Evolutionary conservation across 2,797 vertebrate species (phyloP).

Genomic region (Philypnodon macrostomus): DNA sequence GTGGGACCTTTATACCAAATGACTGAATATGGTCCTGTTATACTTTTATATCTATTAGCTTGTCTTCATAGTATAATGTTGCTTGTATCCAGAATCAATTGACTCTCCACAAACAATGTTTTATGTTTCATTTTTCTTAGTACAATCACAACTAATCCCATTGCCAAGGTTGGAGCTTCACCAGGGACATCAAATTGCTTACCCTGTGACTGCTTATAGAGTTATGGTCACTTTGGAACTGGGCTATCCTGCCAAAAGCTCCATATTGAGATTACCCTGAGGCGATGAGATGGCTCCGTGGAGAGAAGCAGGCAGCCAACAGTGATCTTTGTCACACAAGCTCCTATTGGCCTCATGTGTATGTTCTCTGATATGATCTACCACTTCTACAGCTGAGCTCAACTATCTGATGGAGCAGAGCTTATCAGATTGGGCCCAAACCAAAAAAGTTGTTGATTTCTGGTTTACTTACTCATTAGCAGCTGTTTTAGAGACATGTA

Average conservation of each 20-base stretch:
- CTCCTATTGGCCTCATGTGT: conserved; percentile 22
- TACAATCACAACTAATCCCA: conserved; percentile 1
- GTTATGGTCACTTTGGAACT: conserved; percentile 38
- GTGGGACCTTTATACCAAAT: conserved; percentile 22
- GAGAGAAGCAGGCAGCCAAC: conserved; percentile 33
- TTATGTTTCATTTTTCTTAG: neutral
- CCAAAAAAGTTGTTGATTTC: conserved; percentile 8
- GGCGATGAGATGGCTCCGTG: conserved; percentile 47
- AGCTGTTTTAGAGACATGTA: conserved; percentile 22
- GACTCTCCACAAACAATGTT: neutral
- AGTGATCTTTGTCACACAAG: conserved; percentile 29
- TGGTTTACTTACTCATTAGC: conserved; percentile 38
- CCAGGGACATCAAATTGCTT: conserved; percentile 59
- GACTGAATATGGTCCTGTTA: conserved; percentile 27
- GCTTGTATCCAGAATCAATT: conserved; percentile 4
- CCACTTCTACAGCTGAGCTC: conserved; percentile 35
- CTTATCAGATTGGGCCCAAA: conserved; percentile 10
- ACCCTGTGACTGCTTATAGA: conserved; percentile 56
- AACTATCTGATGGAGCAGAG: conserved; percentile 15
- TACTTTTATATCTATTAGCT: conserved; percentile 5
- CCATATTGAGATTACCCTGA: conserved; percentile 58
- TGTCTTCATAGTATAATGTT: neutral
- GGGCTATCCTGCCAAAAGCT: conserved; percentile 55
- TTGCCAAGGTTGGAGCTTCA: conserved; percentile 42
- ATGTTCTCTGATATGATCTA: conserved; percentile 36